Base-by-base conservation (phyloP, 1,140 invertebrate genomes). In the Macrocentrus cingulum region DNA sequence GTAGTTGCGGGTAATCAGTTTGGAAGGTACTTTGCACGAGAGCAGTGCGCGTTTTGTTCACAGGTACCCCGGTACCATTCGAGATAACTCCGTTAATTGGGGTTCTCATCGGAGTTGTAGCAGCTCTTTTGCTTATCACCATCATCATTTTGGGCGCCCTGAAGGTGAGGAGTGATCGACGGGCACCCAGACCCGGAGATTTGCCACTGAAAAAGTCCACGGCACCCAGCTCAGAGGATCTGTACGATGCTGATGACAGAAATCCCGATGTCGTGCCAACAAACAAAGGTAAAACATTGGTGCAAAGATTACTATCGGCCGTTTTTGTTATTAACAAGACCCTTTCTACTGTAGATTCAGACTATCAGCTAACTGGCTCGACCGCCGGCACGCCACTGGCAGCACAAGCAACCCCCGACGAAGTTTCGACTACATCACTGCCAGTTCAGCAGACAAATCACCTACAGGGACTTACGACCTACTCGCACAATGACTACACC, bases 221-320 rank as follows among this genome's bases (percentile, higher is more conserved):
- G 25, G 79, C 86, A 61, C 85, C 85, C 16, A 86, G 88, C 64
- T 86, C 84, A 4, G 86, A 88, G 62, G 86, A 87, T 70, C 79
- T 87, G 60, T 88, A 87, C 67, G 85, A 86, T 54, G 81, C 81
- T 39, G 90, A 92, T 66, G 90, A 92, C 67, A 86, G 90, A 63
- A 92, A 92, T 80, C 90, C 91, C 1, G 91, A 94, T 74, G 86
- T 93, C 45, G 88, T 93, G 56, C 91, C 91, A 4, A 85, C 88
- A 68, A 91, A 90, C 76, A 91, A 92, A 89, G 90, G 91, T 92
- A 82, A 81, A 37, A 36, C 16, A 39, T 22, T 29, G 20, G 32
- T 18, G 16, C 5, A 8, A 57, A 8, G 25, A 48, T 16, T 9
- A 44, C 42, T 11, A 6, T 18, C 25, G 4, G 15, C 2, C 23